Evolutionary conservation across 2,797 vertebrate genomes (phyloP), one percentile per base, ranked within the genome.

Genomic region (Enteromius mattozi): DNA sequence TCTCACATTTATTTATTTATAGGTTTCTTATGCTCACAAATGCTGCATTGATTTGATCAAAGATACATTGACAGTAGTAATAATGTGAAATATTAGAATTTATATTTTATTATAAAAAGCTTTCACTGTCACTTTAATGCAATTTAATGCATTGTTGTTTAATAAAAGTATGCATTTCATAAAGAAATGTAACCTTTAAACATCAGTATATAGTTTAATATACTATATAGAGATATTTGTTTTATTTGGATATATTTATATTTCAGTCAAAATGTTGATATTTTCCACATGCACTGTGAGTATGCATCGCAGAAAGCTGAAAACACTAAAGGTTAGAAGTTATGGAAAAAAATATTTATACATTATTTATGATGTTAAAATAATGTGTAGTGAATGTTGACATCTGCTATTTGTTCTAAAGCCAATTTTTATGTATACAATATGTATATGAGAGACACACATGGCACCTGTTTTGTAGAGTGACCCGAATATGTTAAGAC

Each of bases 381-480:
- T 2, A 37, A 2, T 17, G 21, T 42, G 30, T 47, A 54, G 19
- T 35, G 33, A 13, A 77, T 59, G 51, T 59, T 77, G 6, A 59
- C 51, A 59, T 59, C 21, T 8, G 35, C 51, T 40, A 24, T 59
- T 77, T 77, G 51, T 77, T 59, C 33, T 10, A 40, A 75, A 75
- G 72, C 19, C 19, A 13, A 54, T 27, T 77, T 77, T 17, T 24
- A 56, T 51, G 40, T n/a, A 24, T 16, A 3, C 61, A 33, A 2
- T 65, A 40, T 77, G 51, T 40, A 59, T 24, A 61, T 78, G 40
- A 49, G 45, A 27, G 42, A 35, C 27, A 66, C 17, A 33, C 66
- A 79, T 79, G 61, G 61, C 77, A n/a, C 19, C 42, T 66, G 59
- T 79, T 63, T 49, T 49, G 27, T 42, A 3, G 24, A 63, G 77